Base-by-base conservation (phyloP, 2,113 vertebrate species). In the Aegithalos caudatus region DNA sequence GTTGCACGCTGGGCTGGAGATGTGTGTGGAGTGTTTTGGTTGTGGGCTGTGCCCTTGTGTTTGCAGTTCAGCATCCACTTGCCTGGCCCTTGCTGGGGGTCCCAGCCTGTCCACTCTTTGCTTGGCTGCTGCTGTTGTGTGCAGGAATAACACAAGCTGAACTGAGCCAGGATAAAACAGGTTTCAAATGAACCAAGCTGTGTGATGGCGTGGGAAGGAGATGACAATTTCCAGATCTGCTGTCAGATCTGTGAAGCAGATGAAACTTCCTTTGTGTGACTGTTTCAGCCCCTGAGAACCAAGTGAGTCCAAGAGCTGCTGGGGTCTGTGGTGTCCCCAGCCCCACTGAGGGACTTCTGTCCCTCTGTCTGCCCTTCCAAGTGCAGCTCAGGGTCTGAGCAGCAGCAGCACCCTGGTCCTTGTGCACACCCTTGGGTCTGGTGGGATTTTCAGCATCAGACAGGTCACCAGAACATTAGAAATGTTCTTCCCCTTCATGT, bases 21-120 rank as follows among this genome's bases (percentile, higher is more conserved):
- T 90, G 89, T 67, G 79, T 62, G 4, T 16, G 72, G 48, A 31
- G 83, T 42, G 66, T 48, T 87, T 83, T 9, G 50, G 93, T 78
- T 64, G 42, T 78, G 87, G 87, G 80, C 90, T 84, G 33, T 16
- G 18, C 76, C 53, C 81, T 29, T 70, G 66, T 11, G 38, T 94
- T 95, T 89, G 47, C 67, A 81, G 87, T 83, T 96, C 91, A 96
- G 91, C 58, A 37, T 69, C 84, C 74, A 2, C 85, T 96, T 94
- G 40, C 42, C 44, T 13, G 29, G 56, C 22, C 16, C 37, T 80
- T 0, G 0, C n/a, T 33, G 42, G 44, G 65, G 27, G 45, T 94
- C 35, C 23, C 0, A 2, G n/a, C 37, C 65, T 79, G 57, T 58
- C 35, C 29, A 24, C 61, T 29, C 47, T 50, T 79, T 1, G 3